Percentiles rank a stretch among this genome's conserved stretches.
phyloP scores from a whole-genome alignment of 2,888 invertebrate species.

The Phaonia tiefii region DNA sequence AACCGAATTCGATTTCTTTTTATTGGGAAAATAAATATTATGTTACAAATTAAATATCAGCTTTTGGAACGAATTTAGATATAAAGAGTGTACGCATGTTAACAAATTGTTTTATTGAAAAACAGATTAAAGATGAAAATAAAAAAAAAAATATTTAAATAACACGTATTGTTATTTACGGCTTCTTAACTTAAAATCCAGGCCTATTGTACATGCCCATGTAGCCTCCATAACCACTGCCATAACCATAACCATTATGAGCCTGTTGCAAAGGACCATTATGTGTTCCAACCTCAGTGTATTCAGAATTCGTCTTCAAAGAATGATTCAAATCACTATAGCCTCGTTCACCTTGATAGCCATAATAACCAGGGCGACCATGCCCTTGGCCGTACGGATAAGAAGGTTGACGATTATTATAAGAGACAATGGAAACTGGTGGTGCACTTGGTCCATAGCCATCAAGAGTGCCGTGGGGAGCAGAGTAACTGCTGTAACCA shows the following conservation, averaged over 20 bases:
- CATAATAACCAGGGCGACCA: conserved; percentile 17
- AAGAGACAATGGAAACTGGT: background rate
- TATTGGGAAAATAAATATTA: too few relatives aligned
- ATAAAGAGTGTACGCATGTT: too few relatives aligned
- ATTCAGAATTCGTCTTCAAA: conserved; percentile 42
- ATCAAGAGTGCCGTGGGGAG: background rate
- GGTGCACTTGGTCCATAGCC: background rate
- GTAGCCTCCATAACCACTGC: conserved; percentile 44
- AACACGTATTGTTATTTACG: too few relatives aligned
- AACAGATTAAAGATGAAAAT: too few relatives aligned
- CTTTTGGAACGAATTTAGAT: too few relatives aligned
- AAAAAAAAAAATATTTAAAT: too few relatives aligned
- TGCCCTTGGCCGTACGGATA: background rate
- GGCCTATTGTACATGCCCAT: conserved; percentile 54
- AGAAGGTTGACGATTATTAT: background rate
- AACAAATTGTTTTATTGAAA: too few relatives aligned
- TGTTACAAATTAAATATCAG: too few relatives aligned
- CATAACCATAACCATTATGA: conserved; percentile 26
- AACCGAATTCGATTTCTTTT: too few relatives aligned
- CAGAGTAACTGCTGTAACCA: background rate
- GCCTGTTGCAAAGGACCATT: conserved; percentile 39
- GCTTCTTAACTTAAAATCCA: conserved; percentile 26
- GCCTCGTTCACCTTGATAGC: conserved; percentile 31
- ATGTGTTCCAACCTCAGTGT: conserved; percentile 50
- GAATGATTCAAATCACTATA: conserved; percentile 43